Evolutionary conservation across 2,113 vertebrate genomes (phyloP).

Genomic region (Alces alces): DNA sequence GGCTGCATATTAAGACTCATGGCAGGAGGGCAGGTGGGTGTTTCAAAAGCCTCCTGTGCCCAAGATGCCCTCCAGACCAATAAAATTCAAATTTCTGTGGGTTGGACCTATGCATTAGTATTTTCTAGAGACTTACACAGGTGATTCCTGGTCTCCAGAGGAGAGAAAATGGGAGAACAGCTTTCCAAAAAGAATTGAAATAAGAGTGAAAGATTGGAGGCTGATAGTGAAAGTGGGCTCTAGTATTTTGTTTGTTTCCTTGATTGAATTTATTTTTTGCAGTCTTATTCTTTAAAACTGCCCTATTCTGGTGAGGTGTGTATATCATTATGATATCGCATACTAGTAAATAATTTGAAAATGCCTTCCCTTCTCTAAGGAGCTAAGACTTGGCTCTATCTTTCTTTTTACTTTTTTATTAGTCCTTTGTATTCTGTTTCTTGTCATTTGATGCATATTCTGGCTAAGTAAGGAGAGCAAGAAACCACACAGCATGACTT

Average conservation of each 20-base stretch:
- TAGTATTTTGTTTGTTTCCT: constrained; percentile 37
- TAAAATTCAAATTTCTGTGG: constrained; percentile 16
- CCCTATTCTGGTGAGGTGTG: constrained; percentile 29
- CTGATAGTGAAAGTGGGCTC: not conserved
- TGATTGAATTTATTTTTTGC: constrained; percentile 3
- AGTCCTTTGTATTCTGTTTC: not conserved
- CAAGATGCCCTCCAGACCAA: not conserved
- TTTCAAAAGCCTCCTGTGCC: not conserved
- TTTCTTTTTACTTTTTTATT: not conserved
- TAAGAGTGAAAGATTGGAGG: not conserved
- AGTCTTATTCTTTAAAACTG: constrained; percentile 49
- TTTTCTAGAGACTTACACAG: constrained; percentile 15
- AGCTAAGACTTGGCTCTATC: not conserved
- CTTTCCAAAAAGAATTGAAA: constrained; percentile 16
- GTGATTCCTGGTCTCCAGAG: constrained; percentile 1
- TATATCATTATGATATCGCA: constrained; percentile 20
- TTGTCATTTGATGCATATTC: constrained; percentile 48
- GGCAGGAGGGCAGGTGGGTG: accelerated
- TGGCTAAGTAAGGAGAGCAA: not conserved
- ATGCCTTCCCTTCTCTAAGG: not conserved
- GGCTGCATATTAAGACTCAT: not conserved
- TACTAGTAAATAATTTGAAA: constrained; percentile 43
- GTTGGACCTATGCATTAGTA: not conserved
- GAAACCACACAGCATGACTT: not conserved
- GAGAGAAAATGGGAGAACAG: not conserved